Conservation (phyloP, 64 coral and sea anemone genomes). For the Acropora tenuis region DNA sequence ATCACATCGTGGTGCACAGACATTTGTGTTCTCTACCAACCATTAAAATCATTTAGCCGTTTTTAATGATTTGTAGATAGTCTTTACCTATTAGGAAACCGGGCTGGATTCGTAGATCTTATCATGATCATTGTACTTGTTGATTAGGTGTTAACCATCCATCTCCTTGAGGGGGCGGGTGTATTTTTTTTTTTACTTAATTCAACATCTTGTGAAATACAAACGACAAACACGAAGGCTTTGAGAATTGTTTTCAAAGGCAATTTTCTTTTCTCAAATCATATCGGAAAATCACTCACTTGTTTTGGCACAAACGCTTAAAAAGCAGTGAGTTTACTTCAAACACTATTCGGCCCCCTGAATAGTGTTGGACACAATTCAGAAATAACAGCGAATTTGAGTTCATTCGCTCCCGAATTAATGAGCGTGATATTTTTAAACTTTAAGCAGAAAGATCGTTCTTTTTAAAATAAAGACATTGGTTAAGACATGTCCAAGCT, state of each 20-base stretch:
- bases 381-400: background rate
- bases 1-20: background rate
- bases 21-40: background rate
- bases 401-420: background rate
- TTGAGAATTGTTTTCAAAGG: no score
- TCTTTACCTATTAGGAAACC: slow-evolving; percentile 40
- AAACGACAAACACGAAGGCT: no score
- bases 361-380: no score
- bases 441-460: background rate
- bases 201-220: no score
- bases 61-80: background rate
- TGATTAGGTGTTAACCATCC: background rate
- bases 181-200: no score
- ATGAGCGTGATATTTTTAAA: background rate
- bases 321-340: no score
- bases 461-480: background rate
- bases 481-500: no score
- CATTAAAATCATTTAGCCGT: background rate
- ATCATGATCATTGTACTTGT: background rate
- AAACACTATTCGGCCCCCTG: no score
- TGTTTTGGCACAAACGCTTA: no score
- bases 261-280: no score
- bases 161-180: no score
- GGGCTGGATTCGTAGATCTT: slow-evolving; percentile 12
- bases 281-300: no score